A percentile compares a stretch with the other conserved stretches of the same genome.
phyloP scores from a whole-genome alignment of 1,140 invertebrate genomes.

The Homalodisca vitripennis region DNA sequence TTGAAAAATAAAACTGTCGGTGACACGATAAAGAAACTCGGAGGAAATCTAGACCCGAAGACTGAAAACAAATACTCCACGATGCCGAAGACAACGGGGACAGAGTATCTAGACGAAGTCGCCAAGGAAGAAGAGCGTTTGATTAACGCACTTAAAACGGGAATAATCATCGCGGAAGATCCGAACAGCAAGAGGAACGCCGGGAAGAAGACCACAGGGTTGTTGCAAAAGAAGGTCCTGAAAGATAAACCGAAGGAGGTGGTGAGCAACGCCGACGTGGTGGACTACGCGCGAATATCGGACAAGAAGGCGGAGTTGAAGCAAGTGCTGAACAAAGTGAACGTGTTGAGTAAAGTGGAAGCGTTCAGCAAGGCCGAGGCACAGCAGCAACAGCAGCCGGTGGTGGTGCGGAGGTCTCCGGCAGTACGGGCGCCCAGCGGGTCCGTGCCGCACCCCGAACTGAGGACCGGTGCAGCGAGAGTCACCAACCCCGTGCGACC shows the following conservation, averaged over 20 bases:
- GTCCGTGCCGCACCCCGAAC: conserved; percentile 20
- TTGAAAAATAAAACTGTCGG: conserved; percentile 57
- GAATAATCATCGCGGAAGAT: conserved; percentile 64
- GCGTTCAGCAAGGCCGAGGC: conserved; percentile 17
- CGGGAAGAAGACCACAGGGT: conserved; percentile 26
- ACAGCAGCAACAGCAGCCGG: neutral
- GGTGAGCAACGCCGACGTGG: neutral
- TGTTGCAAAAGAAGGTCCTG: conserved; percentile 31
- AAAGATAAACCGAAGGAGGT: neutral
- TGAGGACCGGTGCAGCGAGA: neutral
- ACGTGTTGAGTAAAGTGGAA: conserved; percentile 28
- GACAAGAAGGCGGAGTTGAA: conserved; percentile 46
- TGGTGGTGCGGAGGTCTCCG: conserved; percentile 37
- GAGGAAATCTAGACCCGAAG: conserved; percentile 27
- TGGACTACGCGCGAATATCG: conserved; percentile 1
- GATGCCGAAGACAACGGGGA: conserved; percentile 39
- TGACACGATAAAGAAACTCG: conserved; percentile 17
- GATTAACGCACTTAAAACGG: conserved; percentile 74
- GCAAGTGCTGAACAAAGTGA: conserved; percentile 46
- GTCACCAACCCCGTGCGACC: conserved; percentile 68
- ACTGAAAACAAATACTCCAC: conserved; percentile 40
- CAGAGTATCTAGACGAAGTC: conserved; percentile 48
- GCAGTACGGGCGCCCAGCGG: neutral
- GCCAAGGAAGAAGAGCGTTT: conserved; percentile 76
- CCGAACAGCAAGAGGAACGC: conserved; percentile 31